Base-by-base conservation (phyloP, 64 coral and sea anemone genomes). In the Platygyra sinensis region DNA sequence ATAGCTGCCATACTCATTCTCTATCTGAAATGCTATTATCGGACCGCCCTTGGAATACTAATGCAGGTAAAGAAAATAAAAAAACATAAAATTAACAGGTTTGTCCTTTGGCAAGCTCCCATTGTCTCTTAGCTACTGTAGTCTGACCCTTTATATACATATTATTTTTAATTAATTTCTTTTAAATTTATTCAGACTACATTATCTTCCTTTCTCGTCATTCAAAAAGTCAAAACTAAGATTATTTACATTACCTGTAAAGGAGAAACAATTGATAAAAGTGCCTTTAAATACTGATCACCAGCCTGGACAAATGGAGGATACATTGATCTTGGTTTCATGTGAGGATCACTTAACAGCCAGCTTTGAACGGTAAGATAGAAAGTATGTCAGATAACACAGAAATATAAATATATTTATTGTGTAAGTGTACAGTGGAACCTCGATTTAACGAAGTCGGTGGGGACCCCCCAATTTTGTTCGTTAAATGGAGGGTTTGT, bases 11-110 rank as follows among this genome's bases (percentile, higher is more conserved):
- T 96, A 96, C n/a, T 96, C 95, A 88, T 96, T 96, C 57, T 96
- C 95, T 46, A 96, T 67, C 91, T 96, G 95, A 81, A 92, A 96
- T 0, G 95, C 95, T 72, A 96, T 93, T 22, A 96, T 94, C 32
- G 95, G 95, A 25, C 95, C 95, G 67, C 95, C 95, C 75, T 91
- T 93, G 50, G 71, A 86, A 72, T 89, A 79, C 94, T 96, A 75
- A 17, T 8, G 50, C 5, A 63, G 19, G 22, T 55, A 50, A 60
- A 29, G 15, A 93, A 51, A 60, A 17, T 88, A 13, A 67, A 12
- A n/a, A 8, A 83, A 67, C 12, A 19, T 77, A 8, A 38, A 2
- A 2, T 46, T 6, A 46, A 46, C 42, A 46, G 42, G 3, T 46
- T 4, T 46, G 42, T 46, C 4, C 42, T 46, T 46, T 46, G 42